Base-by-base conservation (phyloP, 2,888 invertebrate species). In the Fabriciana adippe region DNA sequence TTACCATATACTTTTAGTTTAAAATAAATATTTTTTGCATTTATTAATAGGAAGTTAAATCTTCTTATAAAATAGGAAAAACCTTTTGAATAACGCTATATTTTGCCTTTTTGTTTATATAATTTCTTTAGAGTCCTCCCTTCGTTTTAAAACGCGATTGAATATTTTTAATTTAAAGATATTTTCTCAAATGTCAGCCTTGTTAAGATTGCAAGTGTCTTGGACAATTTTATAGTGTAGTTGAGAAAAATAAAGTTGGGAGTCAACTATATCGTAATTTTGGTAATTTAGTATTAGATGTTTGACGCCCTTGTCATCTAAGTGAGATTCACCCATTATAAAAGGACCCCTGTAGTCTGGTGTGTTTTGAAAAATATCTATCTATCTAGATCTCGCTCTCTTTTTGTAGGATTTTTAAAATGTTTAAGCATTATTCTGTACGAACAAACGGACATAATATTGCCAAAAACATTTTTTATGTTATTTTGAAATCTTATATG, bases 241-340 rank as follows among this genome's bases (percentile, higher is more conserved):
- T 62, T 51, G n/a, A 21, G 15, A 61, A 15, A 62, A 5, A 31
- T 41, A 53, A 51, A 51, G 31, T 18, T 35, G 21, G 54, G 53
- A 62, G 56, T 47, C 56, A 62, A 53, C 14, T 62, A 18, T n/a
- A n/a, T 15, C 45, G 67, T 67, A 79, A 76, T 80, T 78, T 72
- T 64, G 71, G 74, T 74, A 78, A 81, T 76, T 75, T 78, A 77
- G 62, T 59, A 47, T 50, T 66, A 63, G 64, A 64, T 67, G 70
- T 64, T 56, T 61, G 21, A 26, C 62, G 15, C 62, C 62, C 67
- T 56, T 56, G 51, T 62, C 3, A 26, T 26, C 26, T 26, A 26
- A 55, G 13, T 56, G 26, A 16, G 14, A 57, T 51, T n/a, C 45
- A 21, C 18, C 62, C 67, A 67, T n/a, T 62, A 48, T 67, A 62